Conservation (phyloP, 35 echinoderm and acorn worm genomes). For the Patiria miniata region DNA sequence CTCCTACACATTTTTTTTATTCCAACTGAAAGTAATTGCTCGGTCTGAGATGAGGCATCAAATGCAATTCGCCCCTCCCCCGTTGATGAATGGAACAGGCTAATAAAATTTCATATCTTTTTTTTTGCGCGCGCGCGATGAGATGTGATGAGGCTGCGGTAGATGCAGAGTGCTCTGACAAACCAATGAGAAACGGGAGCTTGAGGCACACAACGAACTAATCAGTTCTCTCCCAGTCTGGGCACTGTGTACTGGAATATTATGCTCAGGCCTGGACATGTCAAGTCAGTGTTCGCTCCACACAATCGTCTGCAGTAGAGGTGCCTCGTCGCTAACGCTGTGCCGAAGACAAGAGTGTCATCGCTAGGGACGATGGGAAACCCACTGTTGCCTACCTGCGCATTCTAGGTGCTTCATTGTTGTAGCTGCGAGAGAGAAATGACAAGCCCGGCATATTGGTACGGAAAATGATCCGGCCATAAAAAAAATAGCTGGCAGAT, state of each 20-base stretch:
- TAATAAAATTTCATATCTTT: conserved; percentile 30
- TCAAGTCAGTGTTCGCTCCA: background rate
- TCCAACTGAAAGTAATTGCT: background rate
- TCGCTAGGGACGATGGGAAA: conserved; percentile 8
- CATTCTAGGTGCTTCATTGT: conserved; percentile 1
- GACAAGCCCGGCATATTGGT: conserved; percentile 3
- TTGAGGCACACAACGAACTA: background rate
- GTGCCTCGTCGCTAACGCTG: too few relatives aligned
- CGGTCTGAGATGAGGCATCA: background rate
- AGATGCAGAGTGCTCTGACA: background rate
- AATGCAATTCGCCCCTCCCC: background rate
- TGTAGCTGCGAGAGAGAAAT: background rate
- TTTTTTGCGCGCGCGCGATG: conserved; percentile 11
- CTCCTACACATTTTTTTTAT: too few relatives aligned
- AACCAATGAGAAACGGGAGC: conserved; percentile 12
- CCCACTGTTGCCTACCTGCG: background rate
- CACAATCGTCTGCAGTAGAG: background rate
- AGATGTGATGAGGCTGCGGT: background rate
- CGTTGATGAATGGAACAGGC: conserved; percentile 16
- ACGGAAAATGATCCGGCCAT: conserved; percentile 13
- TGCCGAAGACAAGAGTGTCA: background rate
- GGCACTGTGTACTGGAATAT: background rate
- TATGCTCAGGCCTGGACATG: conserved; percentile 13
- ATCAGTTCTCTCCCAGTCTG: conserved; percentile 11
- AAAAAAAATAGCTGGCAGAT: conserved; percentile 13